Evolutionary conservation across 2,113 vertebrate genomes (phyloP), one percentile per base, ranked within the genome.

Genomic region (Pseudolaguvia tuberculata): DNA sequence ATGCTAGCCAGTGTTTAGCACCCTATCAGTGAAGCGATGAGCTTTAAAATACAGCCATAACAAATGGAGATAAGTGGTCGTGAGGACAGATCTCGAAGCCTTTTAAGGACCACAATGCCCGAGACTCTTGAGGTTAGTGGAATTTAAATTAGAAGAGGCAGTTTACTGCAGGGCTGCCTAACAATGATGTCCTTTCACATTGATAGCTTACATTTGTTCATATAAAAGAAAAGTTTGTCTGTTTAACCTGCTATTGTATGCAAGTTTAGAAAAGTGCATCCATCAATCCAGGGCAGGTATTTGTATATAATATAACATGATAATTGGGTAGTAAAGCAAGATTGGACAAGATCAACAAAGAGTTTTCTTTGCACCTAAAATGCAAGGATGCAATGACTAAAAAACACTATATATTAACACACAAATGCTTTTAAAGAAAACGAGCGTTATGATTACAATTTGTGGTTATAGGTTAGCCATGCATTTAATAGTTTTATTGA

Each of bases 111-210:
- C 17, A 39, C 15, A n/a, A 81, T 71, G 48, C 27, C 7, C 0
- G 12, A 75, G 52, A 42, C 47, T 12, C 23, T 61, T 12, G 31
- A 79, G 45, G 31, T 57, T 45, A 71, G 63, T 47, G 42, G 53
- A 25, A 53, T 39, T 62, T 59, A 59, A 78, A 53, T 47, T 55
- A 59, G 12, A 80, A 85, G 63, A 57, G 47, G 21, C 17, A 45
- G 61, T 45, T 14, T 35, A 66, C 29, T 50, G 20, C 45, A 45
- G 27, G 50, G 76, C 69, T 65, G 77, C 78, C 73, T 55, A 48
- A 91, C 88, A 90, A 90, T 83, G 86, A 70, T 56, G 53, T 56
- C 83, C 45, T 87, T 89, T 89, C 81, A 89, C 61, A 58, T 62
- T 65, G 72, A 81, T 53, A 73, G 76, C 61, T 75, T 74, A 82